phyloP scores from a whole-genome alignment of 2,797 vertebrate genomes.

The Falco novaeseelandiae region DNA sequence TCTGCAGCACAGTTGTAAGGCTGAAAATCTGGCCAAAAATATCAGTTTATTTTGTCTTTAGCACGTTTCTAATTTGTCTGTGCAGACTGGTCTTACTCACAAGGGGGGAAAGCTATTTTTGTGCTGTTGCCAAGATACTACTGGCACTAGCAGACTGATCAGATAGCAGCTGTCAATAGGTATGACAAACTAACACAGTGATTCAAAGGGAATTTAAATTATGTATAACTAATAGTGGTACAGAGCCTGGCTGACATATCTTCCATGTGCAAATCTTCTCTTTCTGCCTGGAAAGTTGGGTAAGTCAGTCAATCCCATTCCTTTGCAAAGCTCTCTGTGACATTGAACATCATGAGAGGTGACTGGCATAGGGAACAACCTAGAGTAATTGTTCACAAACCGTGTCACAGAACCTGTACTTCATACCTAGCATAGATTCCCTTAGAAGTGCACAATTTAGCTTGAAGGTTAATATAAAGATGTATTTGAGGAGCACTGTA shows the following conservation, averaged over 20 bases:
- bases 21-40: conserved; percentile 35
- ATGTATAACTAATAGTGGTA: conserved; percentile 9
- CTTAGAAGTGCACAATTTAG: not conserved
- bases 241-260: not conserved
- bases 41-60: conserved; percentile 76
- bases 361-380: not conserved
- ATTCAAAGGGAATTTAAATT: conserved; percentile 77
- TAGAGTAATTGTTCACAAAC: not conserved
- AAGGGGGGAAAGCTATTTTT: conserved; percentile 78
- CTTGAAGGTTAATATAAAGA: not conserved
- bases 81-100: conserved; percentile 76
- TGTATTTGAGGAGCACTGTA: not conserved
- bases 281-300: not conserved
- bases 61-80: conserved; percentile 75
- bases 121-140: conserved; percentile 80
- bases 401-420: not conserved
- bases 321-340: not conserved
- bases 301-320: not conserved
- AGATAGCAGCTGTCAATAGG: conserved; percentile 81
- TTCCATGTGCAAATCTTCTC: not conserved
- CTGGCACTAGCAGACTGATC: conserved; percentile 76
- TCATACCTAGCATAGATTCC: not conserved
- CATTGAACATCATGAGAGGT: not conserved
- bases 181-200: conserved; percentile 76
- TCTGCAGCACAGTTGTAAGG: not conserved